phyloP scores from a whole-genome alignment of 2,888 invertebrate genomes.

The Erebia epiphron region DNA sequence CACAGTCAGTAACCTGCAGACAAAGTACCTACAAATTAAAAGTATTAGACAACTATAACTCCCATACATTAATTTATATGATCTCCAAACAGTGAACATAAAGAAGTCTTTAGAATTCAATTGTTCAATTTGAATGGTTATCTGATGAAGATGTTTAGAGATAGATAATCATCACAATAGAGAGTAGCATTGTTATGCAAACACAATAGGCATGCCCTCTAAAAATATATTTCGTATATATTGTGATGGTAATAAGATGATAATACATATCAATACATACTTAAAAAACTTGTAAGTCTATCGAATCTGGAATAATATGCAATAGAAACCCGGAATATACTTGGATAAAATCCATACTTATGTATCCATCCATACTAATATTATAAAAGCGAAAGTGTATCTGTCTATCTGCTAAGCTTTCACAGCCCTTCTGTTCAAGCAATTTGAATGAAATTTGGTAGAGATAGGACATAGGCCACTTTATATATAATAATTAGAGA shows the following conservation, averaged over 20 bases:
- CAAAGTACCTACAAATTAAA: too few species aligned
- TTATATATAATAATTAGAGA: too few species aligned
- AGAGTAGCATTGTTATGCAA: constrained; percentile 15
- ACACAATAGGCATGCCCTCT: background rate
- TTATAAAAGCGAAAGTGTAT: background rate
- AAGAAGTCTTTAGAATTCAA: background rate
- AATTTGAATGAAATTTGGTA: background rate
- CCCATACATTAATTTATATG: too few species aligned
- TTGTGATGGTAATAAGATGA: constrained; percentile 4
- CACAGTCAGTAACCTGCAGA: too few species aligned
- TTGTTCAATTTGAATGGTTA: constrained; percentile 5
- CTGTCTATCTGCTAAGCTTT: background rate
- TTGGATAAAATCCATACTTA: too few species aligned
- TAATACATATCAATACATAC: background rate
- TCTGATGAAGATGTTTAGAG: constrained; percentile 7
- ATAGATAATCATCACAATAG: constrained; percentile 11
- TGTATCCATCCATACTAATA: too few species aligned
- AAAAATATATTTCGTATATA: background rate
- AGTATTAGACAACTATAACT: too few species aligned
- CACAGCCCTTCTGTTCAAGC: background rate
- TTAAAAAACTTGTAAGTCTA: background rate
- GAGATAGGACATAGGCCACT: too few species aligned
- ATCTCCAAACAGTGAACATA: background rate
- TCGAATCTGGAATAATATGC: background rate
- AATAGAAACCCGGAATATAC: background rate